Evolutionary conservation across 1,140 invertebrate species (phyloP), one percentile per base, ranked within the genome.

Genomic region (Euwallacea similis): DNA sequence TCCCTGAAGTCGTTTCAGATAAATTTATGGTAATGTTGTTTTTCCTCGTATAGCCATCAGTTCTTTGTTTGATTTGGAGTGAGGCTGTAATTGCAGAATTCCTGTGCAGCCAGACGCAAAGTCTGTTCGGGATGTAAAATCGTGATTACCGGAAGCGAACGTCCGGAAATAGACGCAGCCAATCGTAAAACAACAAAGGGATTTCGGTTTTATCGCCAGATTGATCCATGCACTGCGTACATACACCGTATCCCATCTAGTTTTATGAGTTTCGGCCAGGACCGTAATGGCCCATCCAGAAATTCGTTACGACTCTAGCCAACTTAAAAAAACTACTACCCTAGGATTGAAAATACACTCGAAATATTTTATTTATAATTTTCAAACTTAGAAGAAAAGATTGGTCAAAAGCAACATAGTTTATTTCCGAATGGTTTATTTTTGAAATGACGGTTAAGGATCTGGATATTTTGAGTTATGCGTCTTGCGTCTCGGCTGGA

Each of bases 161-260:
- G 63, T 66, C 63, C 63, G 63, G 63, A 66, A 66, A 66, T 66
- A 55, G 47, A 54, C 7, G 9, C 63, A 66, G 15, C 63, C 63
- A 55, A 54, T 66, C 63, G 63, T 66, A 55, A 53, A 66, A 66
- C 63, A 63, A 66, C 63, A 66, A 66, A 66, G 63, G 55, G 41
- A 66, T 66, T 66, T 66, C 33, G n/a, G 50, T 55, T 66, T 50
- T 64, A 64, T 64, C 61, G 9, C 42, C 15, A 44, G 61, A 41
- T 13, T 42, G 58, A 50, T 50, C 46, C 46, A 15, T 60, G 58
- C 58, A 43, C 41, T 60, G 46, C 58, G 58, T 60, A 42, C 55
- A 56, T 56, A 21, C 55, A 56, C 47, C 47, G 13, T 13, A 11
- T 33, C 21, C 21, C 46, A 50, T 50, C 46, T 11, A 50, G 9